Evolutionary conservation across 1,140 invertebrate genomes (phyloP).

Genomic region (Eumeta japonica): DNA sequence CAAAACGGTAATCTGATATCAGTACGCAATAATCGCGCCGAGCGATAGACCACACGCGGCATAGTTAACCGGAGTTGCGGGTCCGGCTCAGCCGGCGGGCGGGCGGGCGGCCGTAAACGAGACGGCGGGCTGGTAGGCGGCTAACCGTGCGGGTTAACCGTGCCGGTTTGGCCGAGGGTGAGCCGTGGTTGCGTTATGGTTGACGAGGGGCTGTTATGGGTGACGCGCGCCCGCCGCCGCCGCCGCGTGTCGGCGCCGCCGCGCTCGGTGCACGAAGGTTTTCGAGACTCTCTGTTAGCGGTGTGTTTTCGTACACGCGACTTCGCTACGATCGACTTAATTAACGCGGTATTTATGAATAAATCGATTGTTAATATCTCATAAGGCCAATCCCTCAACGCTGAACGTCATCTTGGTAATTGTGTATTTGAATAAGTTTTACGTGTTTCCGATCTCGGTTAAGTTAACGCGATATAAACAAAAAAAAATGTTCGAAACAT

Average conservation of each 20-base stretch:
- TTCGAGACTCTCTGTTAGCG: conserved; percentile 20
- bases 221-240: conserved; percentile 19
- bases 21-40: too few relatives aligned
- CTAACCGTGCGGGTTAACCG: conserved; percentile 34
- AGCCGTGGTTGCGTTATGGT: conserved; percentile 50
- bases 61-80: conserved; percentile 49
- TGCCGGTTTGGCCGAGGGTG: too few relatives aligned
- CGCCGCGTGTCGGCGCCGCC: too few relatives aligned
- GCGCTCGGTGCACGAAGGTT: conserved; percentile 30
- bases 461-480: conserved; percentile 38
- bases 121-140: conserved; percentile 50
- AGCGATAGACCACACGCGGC: too few relatives aligned
- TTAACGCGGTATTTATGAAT: too few relatives aligned
- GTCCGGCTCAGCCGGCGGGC: conserved; percentile 36
- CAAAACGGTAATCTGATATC: neutral
- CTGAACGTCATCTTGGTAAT: too few relatives aligned
- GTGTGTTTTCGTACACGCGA: neutral
- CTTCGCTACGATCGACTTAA: conserved; percentile 6
- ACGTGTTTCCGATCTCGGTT: conserved; percentile 9
- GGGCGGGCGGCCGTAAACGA: conserved; percentile 48
- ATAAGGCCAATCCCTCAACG: too few relatives aligned
- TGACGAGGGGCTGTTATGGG: conserved; percentile 46
- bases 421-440: neutral
- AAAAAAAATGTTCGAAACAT: too few relatives aligned
- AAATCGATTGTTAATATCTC: too few relatives aligned